These are phyloP conservation scores for Poeciliopsis paucimaculata DNA, from an alignment of 2,797 vertebrate species.

Conservation along the genomic window DNA sequence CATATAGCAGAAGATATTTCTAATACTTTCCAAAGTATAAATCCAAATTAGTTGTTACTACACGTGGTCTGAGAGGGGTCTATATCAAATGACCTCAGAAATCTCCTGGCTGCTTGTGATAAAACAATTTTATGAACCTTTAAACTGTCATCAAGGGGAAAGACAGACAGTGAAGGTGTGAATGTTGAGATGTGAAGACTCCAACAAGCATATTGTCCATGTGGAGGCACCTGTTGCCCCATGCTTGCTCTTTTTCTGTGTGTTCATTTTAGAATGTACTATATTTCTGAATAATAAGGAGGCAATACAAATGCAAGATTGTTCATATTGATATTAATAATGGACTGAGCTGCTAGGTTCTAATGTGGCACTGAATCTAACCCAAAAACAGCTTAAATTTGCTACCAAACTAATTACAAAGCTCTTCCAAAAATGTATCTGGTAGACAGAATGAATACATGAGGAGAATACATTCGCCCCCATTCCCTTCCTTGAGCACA, in stretches of 20 bases:
- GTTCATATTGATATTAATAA: not conserved
- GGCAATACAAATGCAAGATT: not conserved
- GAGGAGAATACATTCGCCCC: not conserved
- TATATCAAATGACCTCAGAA: not conserved
- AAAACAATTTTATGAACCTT: constrained; percentile 4
- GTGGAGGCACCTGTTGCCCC: not conserved
- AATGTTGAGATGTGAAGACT: not conserved
- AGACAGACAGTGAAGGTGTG: not conserved
- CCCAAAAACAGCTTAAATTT: not conserved
- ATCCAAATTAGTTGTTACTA: not conserved
- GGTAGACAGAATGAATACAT: not conserved
- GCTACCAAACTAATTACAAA: not conserved
- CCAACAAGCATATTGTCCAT: not conserved
- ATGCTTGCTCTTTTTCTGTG: not conserved
- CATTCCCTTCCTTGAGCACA: not conserved
- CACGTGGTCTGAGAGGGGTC: not conserved
- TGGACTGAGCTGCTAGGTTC: not conserved
- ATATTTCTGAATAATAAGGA: not conserved
- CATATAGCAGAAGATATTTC: not conserved
- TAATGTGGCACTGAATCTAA: not conserved
- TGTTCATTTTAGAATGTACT: not conserved
- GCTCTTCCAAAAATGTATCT: not conserved
- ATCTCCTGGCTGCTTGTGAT: not conserved
- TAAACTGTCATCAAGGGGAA: not conserved
- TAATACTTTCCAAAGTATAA: not conserved